These are phyloP conservation scores for Plectrocnemia conspersa DNA, from an alignment of 1,140 invertebrate species.

Conservation along the genomic window DNA sequence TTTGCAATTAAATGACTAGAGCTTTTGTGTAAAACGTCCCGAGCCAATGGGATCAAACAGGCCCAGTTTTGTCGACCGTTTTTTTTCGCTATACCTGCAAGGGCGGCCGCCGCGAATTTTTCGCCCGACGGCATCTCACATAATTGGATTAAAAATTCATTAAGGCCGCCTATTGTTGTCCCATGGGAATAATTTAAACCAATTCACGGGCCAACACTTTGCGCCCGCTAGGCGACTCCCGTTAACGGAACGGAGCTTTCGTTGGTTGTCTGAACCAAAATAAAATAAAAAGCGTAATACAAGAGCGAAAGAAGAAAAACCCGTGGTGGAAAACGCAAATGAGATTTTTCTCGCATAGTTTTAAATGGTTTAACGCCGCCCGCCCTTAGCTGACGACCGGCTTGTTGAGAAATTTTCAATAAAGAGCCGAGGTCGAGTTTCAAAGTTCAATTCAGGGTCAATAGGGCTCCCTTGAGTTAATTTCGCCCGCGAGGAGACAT, in stretches of 20 bases:
- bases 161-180: constrained; percentile 44
- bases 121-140: constrained; percentile 33
- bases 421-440: no score
- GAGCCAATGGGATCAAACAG: no score
- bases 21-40: no score
- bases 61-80: no score
- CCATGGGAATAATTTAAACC: constrained; percentile 52
- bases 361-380: no score
- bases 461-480: no score
- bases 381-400: no score
- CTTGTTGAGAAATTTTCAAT: no score
- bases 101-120: constrained; percentile 31
- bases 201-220: constrained; percentile 45
- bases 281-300: constrained; percentile 5
- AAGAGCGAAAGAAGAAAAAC: background rate
- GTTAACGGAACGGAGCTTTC: constrained; percentile 10
- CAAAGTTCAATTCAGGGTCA: no score
- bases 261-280: no score
- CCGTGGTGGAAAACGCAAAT: background rate
- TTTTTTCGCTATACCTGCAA: constrained; percentile 4
- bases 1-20: no score
- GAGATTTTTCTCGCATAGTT: constrained; percentile 4
- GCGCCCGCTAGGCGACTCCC: constrained; percentile 22
- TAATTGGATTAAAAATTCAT: constrained; percentile 56
- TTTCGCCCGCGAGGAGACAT: no score